These are phyloP conservation scores for Cottus gobio DNA, from an alignment of 2,113 vertebrate genomes.

Conservation along the genomic window DNA sequence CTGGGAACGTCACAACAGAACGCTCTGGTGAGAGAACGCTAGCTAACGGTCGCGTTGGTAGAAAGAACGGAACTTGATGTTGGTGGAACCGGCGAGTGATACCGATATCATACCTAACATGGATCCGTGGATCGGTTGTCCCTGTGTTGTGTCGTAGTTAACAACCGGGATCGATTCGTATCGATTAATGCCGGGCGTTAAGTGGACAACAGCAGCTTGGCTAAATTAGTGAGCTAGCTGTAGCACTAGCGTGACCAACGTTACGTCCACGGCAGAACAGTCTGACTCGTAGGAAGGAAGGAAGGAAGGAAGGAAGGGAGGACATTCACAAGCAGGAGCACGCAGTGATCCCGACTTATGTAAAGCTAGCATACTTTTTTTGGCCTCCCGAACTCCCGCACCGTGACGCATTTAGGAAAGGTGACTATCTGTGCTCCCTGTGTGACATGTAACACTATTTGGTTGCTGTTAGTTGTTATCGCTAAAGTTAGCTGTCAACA, in stretches of 20 bases:
- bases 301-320: slow-evolving; percentile 75
- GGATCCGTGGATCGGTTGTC: background rate
- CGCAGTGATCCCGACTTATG: slow-evolving; percentile 11
- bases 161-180: background rate
- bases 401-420: slow-evolving; percentile 50
- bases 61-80: slow-evolving; percentile 3
- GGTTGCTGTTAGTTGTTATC: slow-evolving; percentile 32
- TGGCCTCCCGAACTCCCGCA: slow-evolving; percentile 3
- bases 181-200: background rate
- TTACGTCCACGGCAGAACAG: slow-evolving; percentile 30
- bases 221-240: slow-evolving; percentile 45
- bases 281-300: slow-evolving; percentile 62
- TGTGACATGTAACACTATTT: slow-evolving; percentile 38
- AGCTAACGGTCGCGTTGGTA: slow-evolving; percentile 12
- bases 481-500: slow-evolving; percentile 44
- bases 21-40: background rate
- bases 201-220: slow-evolving; percentile 4
- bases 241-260: slow-evolving; percentile 48
- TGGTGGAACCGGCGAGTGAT: background rate
- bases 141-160: background rate
- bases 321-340: slow-evolving; percentile 54
- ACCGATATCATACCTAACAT: background rate
- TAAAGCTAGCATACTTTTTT: slow-evolving; percentile 40
- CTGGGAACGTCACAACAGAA: background rate
- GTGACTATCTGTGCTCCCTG: slow-evolving; percentile 1